Evolutionary conservation across 1,140 invertebrate genomes (phyloP), one percentile per base, ranked within the genome.

Genomic region (Cydia strobilella): DNA sequence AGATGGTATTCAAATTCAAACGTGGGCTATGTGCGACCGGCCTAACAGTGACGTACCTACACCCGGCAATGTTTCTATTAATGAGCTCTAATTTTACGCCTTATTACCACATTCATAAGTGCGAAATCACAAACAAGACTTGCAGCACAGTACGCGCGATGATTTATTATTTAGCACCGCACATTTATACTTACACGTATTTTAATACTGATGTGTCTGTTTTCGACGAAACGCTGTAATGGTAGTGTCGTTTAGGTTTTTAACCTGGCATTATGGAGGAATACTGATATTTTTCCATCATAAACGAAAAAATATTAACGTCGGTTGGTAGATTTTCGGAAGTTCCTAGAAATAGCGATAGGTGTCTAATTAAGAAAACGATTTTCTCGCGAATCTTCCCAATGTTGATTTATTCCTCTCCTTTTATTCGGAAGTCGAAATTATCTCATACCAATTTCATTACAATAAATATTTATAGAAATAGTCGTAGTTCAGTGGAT

Each of bases 41-140:
- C 54, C 54, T 59, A 20, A 20, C n/a, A 59, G 54, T n/a, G 48
- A 51, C 48, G 48, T 54, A 54, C 48, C n/a, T 54, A 54, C 18
- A 59, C 54, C 18, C 10, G 54, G 9, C 2, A 20, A 59, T 15
- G 42, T 48, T 48, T 48, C 0, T 48, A 48, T 3, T 18, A 54
- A 54, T 54, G 48, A 54, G 48, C 48, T 54, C 6, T 54, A 54
- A 54, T 6, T 6, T n/a, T 54, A 54, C 3, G 54, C 20, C 9
- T 59, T 59, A 59, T 59, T 59, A 10, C n/a, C 1, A 59, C 18
- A 59, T 2, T 9, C n/a, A 59, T 59, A 59, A 59, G 54, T 20
- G 7, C 54, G 54, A 20, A 20, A 59, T n/a, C n/a, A n/a, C 54
- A 59, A 59, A 20, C 54, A 20, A 59, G n/a, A 59, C 54, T 10